Percentiles rank a stretch among this genome's conserved stretches.
Conservation (phyloP, 1,140 invertebrate genomes). For the Dendrolimus punctatus region DNA sequence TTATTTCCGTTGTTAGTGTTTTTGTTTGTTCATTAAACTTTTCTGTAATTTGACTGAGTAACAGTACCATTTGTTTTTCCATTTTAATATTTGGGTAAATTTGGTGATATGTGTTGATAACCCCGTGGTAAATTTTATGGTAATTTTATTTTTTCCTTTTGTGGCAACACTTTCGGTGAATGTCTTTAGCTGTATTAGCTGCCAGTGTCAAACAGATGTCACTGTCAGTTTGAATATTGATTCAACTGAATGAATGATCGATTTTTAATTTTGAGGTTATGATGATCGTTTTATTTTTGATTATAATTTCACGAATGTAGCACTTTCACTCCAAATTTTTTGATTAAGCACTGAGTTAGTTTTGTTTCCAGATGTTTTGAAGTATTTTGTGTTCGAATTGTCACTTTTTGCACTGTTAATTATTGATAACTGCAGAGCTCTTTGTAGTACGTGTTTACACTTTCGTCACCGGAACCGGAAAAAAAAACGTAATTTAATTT, state of each 20-base stretch:
- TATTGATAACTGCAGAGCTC: background rate
- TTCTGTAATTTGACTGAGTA: slow-evolving; percentile 20
- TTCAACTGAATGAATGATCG: slow-evolving; percentile 1
- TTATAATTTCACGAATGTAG: background rate
- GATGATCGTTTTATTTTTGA: background rate
- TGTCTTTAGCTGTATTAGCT: slow-evolving; percentile 1
- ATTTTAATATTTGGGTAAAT: slow-evolving; percentile 4
- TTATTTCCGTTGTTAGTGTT: slow-evolving; percentile 19
- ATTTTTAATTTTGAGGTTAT: slow-evolving; percentile 3
- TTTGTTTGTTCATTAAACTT: too few relatives aligned
- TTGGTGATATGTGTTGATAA: too few relatives aligned
- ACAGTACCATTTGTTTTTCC: slow-evolving; percentile 13
- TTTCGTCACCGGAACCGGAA: slow-evolving; percentile 2
- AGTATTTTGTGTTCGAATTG: background rate
- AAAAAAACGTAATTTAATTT: too few relatives aligned
- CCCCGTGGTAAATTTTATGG: slow-evolving; percentile 2
- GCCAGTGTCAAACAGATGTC: too few relatives aligned
- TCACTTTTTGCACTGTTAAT: slow-evolving; percentile 3
- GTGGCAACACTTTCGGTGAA: background rate
- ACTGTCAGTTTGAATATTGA: too few relatives aligned
- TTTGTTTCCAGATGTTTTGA: background rate
- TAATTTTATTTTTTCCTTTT: background rate
- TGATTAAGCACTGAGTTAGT: background rate
- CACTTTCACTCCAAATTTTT: background rate
- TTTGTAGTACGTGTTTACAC: slow-evolving; percentile 2